A percentile compares a stretch with the other conserved stretches of the same genome.
Evolutionary conservation across 2,888 invertebrate species (phyloP).

Genomic region (Drosophila testacea): DNA sequence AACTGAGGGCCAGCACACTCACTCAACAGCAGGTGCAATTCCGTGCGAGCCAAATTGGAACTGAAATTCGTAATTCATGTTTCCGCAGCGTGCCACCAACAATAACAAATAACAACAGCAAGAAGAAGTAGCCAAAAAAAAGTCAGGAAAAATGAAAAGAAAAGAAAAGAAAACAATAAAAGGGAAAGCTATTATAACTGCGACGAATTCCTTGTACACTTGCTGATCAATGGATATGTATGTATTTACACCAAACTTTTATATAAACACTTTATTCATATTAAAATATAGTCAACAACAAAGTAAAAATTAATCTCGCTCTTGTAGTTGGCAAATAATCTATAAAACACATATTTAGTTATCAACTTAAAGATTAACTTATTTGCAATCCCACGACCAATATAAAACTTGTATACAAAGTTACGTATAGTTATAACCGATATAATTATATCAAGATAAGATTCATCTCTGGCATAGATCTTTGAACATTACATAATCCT

Average conservation of each 20-base stretch:
- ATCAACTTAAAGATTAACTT: slow-evolving; percentile 2
- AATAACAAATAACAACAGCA: slow-evolving; percentile 24
- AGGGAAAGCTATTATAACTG: slow-evolving; percentile 5
- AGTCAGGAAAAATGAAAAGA: neutral
- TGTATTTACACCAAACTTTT: neutral
- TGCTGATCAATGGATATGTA: neutral
- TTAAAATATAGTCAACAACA: too few relatives aligned
- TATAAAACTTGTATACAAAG: neutral
- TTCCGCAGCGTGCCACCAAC: slow-evolving; percentile 53
- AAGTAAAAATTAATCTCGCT: neutral
- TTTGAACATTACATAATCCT: slow-evolving; percentile 1
- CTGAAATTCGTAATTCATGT: slow-evolving; percentile 73
- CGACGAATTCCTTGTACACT: slow-evolving; percentile 7
- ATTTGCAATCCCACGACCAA: neutral
- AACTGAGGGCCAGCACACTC: slow-evolving; percentile 11
- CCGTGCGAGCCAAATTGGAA: slow-evolving; percentile 56
- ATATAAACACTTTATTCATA: too few relatives aligned
- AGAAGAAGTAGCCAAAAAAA: slow-evolving; percentile 1
- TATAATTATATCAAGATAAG: slow-evolving; percentile 1
- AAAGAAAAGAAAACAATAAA: slow-evolving; percentile 16
- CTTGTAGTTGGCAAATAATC: neutral
- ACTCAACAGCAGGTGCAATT: slow-evolving; percentile 62
- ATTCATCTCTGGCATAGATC: slow-evolving; percentile 18
- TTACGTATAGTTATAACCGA: slow-evolving; percentile 3
- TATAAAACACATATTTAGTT: slow-evolving; percentile 2